Evolutionary conservation across 2,888 invertebrate genomes (phyloP).

Genomic region (Brenthis ino): DNA sequence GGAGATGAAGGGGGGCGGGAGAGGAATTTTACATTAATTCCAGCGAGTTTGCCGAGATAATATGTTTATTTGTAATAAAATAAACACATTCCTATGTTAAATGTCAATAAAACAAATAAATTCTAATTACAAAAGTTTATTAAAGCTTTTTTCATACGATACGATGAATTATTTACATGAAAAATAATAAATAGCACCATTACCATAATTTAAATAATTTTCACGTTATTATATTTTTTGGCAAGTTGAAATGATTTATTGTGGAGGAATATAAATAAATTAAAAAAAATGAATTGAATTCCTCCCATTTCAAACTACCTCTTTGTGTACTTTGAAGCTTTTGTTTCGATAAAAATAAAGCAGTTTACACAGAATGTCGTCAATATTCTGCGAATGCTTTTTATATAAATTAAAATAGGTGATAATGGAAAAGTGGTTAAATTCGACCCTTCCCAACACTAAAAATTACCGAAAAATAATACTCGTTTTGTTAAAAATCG

Average conservation of each 20-base stretch:
- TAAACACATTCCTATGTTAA: not conserved
- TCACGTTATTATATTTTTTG: not conserved
- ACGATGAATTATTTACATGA: conserved; percentile 18
- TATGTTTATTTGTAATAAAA: not conserved
- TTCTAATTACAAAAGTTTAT: conserved; percentile 28
- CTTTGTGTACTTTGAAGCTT: not conserved
- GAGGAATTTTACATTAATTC: too few relatives aligned
- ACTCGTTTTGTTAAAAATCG: too few relatives aligned
- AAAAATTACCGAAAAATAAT: too few relatives aligned
- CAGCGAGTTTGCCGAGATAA: too few relatives aligned
- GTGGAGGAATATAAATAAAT: not conserved
- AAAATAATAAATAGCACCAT: conserved; percentile 20
- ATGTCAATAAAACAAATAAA: conserved; percentile 3
- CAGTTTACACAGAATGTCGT: too few relatives aligned
- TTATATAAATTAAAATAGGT: too few relatives aligned
- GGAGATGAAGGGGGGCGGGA: not conserved
- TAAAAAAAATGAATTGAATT: not conserved
- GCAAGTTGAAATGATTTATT: not conserved
- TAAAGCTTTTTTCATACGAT: conserved; percentile 26
- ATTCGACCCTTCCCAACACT: too few relatives aligned
- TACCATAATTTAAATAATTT: conserved; percentile 7
- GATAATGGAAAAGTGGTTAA: too few relatives aligned
- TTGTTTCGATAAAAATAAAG: not conserved
- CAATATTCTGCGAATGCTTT: too few relatives aligned
- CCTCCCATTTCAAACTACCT: not conserved